Evolutionary conservation across 2,888 invertebrate genomes (phyloP).

Genomic region (Esperia sulphurella): DNA sequence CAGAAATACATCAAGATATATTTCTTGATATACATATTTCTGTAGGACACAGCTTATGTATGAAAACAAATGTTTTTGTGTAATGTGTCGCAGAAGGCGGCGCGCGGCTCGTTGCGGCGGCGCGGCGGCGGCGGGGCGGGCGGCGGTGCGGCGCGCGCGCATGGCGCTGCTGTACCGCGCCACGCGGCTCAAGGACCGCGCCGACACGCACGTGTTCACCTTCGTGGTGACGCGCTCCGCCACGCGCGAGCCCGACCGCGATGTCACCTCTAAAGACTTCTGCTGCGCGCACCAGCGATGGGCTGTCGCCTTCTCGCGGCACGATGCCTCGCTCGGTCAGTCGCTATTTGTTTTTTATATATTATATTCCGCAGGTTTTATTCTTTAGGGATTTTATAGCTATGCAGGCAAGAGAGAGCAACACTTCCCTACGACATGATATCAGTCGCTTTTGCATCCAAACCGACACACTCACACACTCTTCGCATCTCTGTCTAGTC

Average conservation of each 20-base stretch:
- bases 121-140: constrained; percentile 47
- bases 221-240: constrained; percentile 89
- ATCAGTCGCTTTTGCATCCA: too few species aligned
- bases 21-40: too few species aligned
- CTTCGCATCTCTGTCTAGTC: not conserved
- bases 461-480: too few species aligned
- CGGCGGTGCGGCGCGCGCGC: constrained; percentile 71
- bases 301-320: constrained; percentile 88
- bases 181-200: constrained; percentile 89
- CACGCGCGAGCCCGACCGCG: constrained; percentile 87
- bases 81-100: too few species aligned
- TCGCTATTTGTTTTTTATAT: not conserved
- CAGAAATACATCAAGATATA: too few species aligned
- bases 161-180: constrained; percentile 91
- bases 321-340: constrained; percentile 83
- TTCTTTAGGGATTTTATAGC: too few species aligned
- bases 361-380: too few species aligned
- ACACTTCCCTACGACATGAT: too few species aligned
- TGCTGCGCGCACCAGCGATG: constrained; percentile 90
- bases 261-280: constrained; percentile 90
- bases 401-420: too few species aligned
- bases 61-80: too few species aligned
- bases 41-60: too few species aligned
- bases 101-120: not conserved
- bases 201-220: constrained; percentile 90